Conservation (phyloP, 2,113 vertebrate genomes). For the Bubo scandiacus region DNA sequence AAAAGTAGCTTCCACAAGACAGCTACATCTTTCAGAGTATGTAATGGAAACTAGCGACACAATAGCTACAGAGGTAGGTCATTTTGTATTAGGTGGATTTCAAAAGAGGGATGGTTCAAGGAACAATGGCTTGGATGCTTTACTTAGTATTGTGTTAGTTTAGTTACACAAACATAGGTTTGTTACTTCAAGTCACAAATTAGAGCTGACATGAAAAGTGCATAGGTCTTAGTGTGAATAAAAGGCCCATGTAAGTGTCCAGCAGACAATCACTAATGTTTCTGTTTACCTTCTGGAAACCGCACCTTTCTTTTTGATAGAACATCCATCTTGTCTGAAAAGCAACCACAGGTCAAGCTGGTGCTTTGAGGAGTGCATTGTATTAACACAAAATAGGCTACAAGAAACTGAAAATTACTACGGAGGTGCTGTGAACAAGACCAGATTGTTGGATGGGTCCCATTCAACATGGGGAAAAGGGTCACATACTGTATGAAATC, state of each 20-base stretch:
- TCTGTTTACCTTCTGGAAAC: not conserved
- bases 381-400: not conserved
- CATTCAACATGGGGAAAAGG: not conserved
- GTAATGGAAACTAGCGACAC: not conserved
- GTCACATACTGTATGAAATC: fast-evolving
- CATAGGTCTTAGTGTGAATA: not conserved
- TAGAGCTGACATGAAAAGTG: not conserved
- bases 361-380: not conserved
- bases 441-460: not conserved
- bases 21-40: not conserved
- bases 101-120: not conserved
- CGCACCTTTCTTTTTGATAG: not conserved
- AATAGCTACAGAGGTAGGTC: not conserved
- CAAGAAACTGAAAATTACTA: not conserved
- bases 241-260: not conserved
- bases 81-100: not conserved
- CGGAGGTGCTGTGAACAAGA: not conserved
- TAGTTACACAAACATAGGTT: not conserved
- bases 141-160: not conserved
- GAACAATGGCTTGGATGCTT: not conserved
- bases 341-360: not conserved
- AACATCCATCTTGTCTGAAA: not conserved
- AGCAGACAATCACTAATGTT: not conserved
- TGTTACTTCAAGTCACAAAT: not conserved
- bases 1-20: not conserved